phyloP scores from a whole-genome alignment of 2,797 vertebrate species.

The Enteromius fasciolatus region DNA sequence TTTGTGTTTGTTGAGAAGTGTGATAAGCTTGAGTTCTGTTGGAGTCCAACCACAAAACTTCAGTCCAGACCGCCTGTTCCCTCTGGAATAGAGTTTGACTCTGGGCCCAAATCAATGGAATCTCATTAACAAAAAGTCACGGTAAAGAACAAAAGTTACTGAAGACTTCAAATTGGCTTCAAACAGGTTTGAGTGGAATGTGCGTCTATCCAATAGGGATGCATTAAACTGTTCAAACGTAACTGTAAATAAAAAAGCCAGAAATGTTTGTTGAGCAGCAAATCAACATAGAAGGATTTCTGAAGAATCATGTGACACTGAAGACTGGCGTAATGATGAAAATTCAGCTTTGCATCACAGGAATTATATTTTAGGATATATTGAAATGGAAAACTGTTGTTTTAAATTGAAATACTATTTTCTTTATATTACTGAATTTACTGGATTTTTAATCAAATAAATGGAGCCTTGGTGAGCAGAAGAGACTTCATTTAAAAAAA shows the following conservation, averaged over 20 bases:
- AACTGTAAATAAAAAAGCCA: not conserved
- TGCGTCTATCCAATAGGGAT: not conserved
- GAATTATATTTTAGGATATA: not conserved
- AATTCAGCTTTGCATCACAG: not conserved
- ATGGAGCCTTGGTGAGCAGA: not conserved
- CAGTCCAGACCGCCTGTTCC: conserved; percentile 40
- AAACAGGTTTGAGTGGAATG: conserved; percentile 77
- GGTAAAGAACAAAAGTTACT: conserved; percentile 80
- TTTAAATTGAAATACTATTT: no score
- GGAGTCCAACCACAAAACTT: conserved; percentile 21
- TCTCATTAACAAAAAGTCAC: conserved; percentile 85
- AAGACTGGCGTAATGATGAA: not conserved
- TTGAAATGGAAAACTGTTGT: not conserved
- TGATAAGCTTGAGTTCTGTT: conserved; percentile 30
- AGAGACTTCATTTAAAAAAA: not conserved
- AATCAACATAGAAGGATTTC: not conserved
- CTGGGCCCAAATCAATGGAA: conserved; percentile 84
- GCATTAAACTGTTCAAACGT: not conserved
- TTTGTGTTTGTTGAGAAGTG: conserved; percentile 28
- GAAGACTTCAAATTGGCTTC: conserved; percentile 80
- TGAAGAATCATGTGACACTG: not conserved
- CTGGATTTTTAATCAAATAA: not conserved
- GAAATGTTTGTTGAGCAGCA: not conserved
- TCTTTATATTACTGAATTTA: no score
- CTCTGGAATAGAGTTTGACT: conserved; percentile 62